Evolutionary conservation across 2,888 invertebrate genomes (phyloP).

Genomic region (Poecilus cupreus): DNA sequence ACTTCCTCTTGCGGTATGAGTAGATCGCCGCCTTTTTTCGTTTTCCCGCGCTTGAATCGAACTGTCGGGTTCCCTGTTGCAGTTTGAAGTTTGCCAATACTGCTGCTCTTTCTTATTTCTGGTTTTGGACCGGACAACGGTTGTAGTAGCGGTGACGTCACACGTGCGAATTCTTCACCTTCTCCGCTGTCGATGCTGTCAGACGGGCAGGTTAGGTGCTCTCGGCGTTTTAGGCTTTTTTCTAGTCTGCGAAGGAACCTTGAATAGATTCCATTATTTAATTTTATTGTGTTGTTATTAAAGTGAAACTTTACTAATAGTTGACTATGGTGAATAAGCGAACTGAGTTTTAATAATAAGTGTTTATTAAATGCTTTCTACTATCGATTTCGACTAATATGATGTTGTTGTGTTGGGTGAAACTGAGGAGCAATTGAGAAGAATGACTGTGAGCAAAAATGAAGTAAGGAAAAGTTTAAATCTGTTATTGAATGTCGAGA

Average conservation of each 20-base stretch:
- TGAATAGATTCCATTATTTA: no score
- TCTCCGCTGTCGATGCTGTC: slow-evolving; percentile 75
- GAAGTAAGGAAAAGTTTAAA: no score
- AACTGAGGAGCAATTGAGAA: no score
- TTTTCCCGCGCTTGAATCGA: slow-evolving; percentile 66
- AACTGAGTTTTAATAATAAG: no score
- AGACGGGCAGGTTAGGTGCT: slow-evolving; percentile 74
- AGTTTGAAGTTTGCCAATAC: slow-evolving; percentile 69
- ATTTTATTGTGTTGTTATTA: no score
- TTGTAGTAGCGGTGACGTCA: slow-evolving; percentile 78
- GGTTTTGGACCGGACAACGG: slow-evolving; percentile 69
- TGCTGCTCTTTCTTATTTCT: slow-evolving; percentile 71
- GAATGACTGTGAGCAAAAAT: no score
- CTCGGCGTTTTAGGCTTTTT: slow-evolving; percentile 81
- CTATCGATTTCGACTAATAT: no score
- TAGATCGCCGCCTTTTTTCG: slow-evolving; percentile 67
- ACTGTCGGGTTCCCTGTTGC: slow-evolving; percentile 62
- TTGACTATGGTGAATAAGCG: no score
- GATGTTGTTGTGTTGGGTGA: no score
- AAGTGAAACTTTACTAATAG: neutral
- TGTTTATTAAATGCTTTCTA: no score
- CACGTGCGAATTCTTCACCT: slow-evolving; percentile 79
- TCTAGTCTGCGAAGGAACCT: slow-evolving; percentile 84
- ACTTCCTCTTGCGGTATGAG: slow-evolving; percentile 67
- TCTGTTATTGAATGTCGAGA: no score